phyloP scores from a whole-genome alignment of 2,888 invertebrate species.

The Eupithecia subfuscata region DNA sequence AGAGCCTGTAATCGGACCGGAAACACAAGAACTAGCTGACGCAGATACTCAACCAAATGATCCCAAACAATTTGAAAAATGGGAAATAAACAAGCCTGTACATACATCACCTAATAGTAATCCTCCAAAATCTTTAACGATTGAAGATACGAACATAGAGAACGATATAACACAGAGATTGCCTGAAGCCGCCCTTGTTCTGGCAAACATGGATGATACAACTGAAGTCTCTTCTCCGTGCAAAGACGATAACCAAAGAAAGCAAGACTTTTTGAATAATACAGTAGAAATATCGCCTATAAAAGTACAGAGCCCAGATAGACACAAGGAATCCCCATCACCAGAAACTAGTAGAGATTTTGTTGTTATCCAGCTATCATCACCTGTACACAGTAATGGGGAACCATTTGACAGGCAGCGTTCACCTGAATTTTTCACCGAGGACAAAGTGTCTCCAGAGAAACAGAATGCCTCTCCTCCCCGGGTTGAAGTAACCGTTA shows the following conservation, averaged over 20 bases:
- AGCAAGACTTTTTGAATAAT: slow-evolving; percentile 82
- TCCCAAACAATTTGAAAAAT: slow-evolving; percentile 39
- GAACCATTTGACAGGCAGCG: slow-evolving; percentile 68
- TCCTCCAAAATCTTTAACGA: not conserved
- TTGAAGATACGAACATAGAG: not conserved
- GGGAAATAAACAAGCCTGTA: not conserved
- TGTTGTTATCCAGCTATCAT: slow-evolving; percentile 69
- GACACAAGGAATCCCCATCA: slow-evolving; percentile 62
- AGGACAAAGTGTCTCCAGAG: slow-evolving; percentile 74
- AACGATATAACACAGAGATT: slow-evolving; percentile 20
- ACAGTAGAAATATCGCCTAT: slow-evolving; percentile 86
- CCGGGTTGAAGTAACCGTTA: slow-evolving; percentile 55
- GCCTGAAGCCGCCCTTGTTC: slow-evolving; percentile 10
- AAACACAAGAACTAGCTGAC: slow-evolving; percentile 67
- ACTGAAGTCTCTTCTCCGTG: slow-evolving; percentile 69
- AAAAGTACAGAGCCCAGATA: slow-evolving; percentile 71
- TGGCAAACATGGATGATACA: slow-evolving; percentile 41
- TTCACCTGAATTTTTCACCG: slow-evolving; percentile 79
- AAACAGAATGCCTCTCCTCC: slow-evolving; percentile 74
- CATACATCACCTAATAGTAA: not conserved
- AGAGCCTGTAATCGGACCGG: slow-evolving; percentile 51
- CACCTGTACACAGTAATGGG: slow-evolving; percentile 72
- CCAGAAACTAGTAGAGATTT: slow-evolving; percentile 70
- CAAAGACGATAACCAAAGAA: slow-evolving; percentile 68
- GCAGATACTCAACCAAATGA: slow-evolving; percentile 69